Base-by-base conservation (phyloP, 2,113 vertebrate species). In the Apistogramma diplotaenia region DNA sequence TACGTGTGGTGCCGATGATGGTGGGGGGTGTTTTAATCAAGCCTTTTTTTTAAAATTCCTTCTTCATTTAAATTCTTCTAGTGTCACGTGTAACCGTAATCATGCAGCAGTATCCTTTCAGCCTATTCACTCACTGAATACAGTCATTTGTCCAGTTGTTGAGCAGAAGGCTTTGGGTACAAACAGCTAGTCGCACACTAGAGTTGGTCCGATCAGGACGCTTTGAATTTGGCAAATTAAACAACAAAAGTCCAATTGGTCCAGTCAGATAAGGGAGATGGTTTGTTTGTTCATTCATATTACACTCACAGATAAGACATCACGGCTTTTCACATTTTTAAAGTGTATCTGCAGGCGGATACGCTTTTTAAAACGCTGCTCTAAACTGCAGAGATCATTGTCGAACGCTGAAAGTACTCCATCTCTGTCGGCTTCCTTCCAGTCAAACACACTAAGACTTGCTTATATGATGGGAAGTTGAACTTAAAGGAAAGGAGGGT, bases 1-100 rank as follows among this genome's bases (percentile, higher is more conserved):
- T 37, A 27, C 23, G 58, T 16, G 37, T 3, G 8, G 3, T 59
- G 7, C 21, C 49, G 46, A 8, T 71, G 31, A 8, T 58, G 23
- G 37, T 0, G 83, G 19, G 27, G 60, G 65, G 43, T 74, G 76
- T 93, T n/a, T n/a, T 92, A 77, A 89, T 90, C 67, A 77, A 57
- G 29, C 56, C 40, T 19, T 82, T 56, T 74, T 16, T 37, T 49
- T 7, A 73, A n/a, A n/a, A n/a, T n/a, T 25, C 13, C 67, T 23
- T 33, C 79, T 72, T 5, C 43, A 72, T 79, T 78, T 62, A 51
- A 40, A 25, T 73, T 65, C 53, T 59, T 33, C 55, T 65, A 62
- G 74, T 29, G 31, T 70, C 2, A 8, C n/a, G 3, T 83, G 60
- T 16, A 31, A 72, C 74, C 60, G 7, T 31, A 23, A 65, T 13